Base-by-base conservation (phyloP, 2,797 vertebrate genomes). In the Megaceryle alcyon region DNA sequence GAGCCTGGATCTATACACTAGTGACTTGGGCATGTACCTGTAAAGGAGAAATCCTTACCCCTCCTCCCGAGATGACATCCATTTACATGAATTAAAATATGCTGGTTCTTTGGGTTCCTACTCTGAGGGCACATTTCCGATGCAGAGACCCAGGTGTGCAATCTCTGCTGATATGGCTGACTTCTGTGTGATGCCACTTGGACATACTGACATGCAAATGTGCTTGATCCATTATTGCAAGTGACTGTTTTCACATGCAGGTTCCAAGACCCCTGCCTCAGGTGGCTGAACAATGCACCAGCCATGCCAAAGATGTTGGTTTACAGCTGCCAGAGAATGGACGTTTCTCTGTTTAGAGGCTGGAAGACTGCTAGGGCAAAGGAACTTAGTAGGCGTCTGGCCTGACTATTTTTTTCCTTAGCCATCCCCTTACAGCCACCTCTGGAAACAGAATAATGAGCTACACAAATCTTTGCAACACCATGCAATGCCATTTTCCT, bases 381-480 rank as follows among this genome's bases (percentile, higher is more conserved):
- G 28, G 16, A 59, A 48, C 33, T 28, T 28, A 2, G 0, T 28
- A 2, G 0, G 0, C 31, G 23, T 35, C 43, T 91, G 39, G 8
- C 8, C 68, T 44, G 20, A 21, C 51, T 26, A 4, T 51, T 22
- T 26, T 82, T 91, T 84, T 19, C 26, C 56, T 82, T 21, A 66
- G 39, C 28, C 54, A 63, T 8, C 4, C 11, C 16, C 37, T 90
- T 63, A 31, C 9, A 79, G 15, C 10, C 22, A 26, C 26, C 37
- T 23, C 44, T 83, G 37, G 22, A 82, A 81, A 25, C 7, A 64
- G 26, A 60, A 61, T 15, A 70, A 61, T 35, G 65, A 78, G 25
- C 61, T 41, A 33, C 69, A 46, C 14, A 78, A 64, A 54, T 12
- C 22, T 70, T 68, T 83, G 29, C 33, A 88, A 25, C 12, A 29